phyloP scores from a whole-genome alignment of 2,888 invertebrate genomes.

The Deroplatys truncata region DNA sequence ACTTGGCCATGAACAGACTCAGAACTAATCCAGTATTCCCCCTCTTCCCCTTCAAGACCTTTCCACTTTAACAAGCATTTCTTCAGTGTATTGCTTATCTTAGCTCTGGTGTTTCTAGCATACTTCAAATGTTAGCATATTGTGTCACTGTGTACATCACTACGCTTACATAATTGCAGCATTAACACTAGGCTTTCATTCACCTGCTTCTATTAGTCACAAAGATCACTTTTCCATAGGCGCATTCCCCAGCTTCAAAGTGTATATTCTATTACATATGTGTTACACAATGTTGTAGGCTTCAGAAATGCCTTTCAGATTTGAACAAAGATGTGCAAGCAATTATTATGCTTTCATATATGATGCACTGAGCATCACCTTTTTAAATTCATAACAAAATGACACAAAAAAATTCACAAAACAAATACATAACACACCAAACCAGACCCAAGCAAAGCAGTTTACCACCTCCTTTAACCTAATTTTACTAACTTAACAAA shows the following conservation, averaged over 20 bases:
- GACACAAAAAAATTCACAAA: background rate
- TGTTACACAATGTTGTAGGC: background rate
- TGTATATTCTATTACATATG: background rate
- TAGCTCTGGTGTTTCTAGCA: background rate
- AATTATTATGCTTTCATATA: background rate
- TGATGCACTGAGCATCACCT: background rate
- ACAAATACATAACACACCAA: background rate
- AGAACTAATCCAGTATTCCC: constrained; percentile 19
- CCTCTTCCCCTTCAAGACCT: background rate
- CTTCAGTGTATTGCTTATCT: background rate
- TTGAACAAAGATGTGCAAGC: background rate
- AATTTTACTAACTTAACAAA: background rate
- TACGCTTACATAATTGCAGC: background rate
- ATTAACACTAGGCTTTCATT: background rate
- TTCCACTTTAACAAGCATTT: background rate
- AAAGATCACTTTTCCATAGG: background rate
- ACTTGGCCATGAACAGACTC: constrained; percentile 21
- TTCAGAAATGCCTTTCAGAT: background rate
- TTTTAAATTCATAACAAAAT: background rate
- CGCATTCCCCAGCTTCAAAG: background rate
- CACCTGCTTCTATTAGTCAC: background rate
- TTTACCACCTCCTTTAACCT: background rate
- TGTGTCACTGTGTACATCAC: background rate
- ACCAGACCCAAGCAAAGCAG: background rate
- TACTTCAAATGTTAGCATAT: background rate